These are phyloP conservation scores for Corydoras sp. DNA, from an alignment of 2,113 vertebrate genomes.

Conservation along the genomic window DNA sequence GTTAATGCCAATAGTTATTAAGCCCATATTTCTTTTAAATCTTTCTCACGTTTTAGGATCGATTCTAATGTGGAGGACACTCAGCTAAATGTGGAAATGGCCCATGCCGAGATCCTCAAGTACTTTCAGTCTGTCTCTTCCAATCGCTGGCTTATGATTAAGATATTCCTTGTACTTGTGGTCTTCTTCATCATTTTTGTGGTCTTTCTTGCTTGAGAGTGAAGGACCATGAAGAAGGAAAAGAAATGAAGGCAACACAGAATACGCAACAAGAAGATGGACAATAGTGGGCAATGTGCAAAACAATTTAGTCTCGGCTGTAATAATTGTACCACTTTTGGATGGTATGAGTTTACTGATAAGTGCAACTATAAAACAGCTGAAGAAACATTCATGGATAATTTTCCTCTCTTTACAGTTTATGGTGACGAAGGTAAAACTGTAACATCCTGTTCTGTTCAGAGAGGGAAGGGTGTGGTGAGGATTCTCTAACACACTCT, in stretches of 20 bases:
- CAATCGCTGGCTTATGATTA: slow-evolving; percentile 93
- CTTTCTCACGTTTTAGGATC: too few species aligned
- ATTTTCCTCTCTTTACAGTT: slow-evolving; percentile 1
- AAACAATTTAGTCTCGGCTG: slow-evolving; percentile 9
- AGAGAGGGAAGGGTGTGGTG: slow-evolving; percentile 6
- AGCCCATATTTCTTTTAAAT: too few species aligned
- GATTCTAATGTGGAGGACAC: slow-evolving; percentile 78
- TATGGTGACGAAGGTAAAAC: slow-evolving; percentile 9
- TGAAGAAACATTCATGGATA: slow-evolving; percentile 3
- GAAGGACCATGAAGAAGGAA: background rate
- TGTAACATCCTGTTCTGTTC: slow-evolving; percentile 23
- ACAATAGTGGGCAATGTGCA: slow-evolving; percentile 41
- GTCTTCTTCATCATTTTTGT: slow-evolving; percentile 92
- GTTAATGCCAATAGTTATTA: too few species aligned
- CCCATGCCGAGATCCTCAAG: slow-evolving; percentile 87
- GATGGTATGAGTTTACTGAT: slow-evolving; percentile 29
- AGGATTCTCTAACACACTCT: slow-evolving; percentile 8
- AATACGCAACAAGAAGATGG: slow-evolving; percentile 1
- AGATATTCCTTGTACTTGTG: slow-evolving; percentile 90
- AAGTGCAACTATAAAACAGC: slow-evolving; percentile 19
- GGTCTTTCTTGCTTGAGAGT: slow-evolving; percentile 82
- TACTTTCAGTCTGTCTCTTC: slow-evolving; percentile 93
- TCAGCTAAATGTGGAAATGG: slow-evolving; percentile 83
- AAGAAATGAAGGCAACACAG: slow-evolving; percentile 12
- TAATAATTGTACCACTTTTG: slow-evolving; percentile 20